Evolutionary conservation across 2,888 invertebrate genomes (phyloP).

Genomic region (Cantharis rustica): DNA sequence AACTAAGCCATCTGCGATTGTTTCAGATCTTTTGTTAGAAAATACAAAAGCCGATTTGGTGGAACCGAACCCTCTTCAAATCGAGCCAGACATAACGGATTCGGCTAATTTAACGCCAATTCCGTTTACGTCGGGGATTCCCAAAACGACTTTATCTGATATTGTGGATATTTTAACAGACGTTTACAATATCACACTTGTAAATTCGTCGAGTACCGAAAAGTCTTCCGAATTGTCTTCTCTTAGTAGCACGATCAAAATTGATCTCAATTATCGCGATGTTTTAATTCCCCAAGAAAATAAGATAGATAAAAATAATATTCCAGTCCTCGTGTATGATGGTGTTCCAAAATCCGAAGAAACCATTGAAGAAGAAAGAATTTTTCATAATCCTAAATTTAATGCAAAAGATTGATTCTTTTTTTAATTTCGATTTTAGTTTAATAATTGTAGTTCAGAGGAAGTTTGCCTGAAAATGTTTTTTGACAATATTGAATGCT

Average conservation of each 20-base stretch:
- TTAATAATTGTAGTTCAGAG: not conserved
- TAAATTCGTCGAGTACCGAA: not conserved
- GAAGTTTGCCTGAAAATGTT: not conserved
- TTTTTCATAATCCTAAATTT: slow-evolving; percentile 6
- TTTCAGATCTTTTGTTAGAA: not conserved
- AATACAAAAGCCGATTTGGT: not conserved
- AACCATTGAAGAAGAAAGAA: not conserved
- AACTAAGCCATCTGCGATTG: not conserved
- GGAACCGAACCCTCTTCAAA: slow-evolving; percentile 3
- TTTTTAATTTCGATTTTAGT: too few species aligned
- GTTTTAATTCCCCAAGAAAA: not conserved
- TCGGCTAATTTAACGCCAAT: not conserved
- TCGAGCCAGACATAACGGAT: not conserved
- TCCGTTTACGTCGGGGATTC: slow-evolving; percentile 6
- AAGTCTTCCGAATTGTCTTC: not conserved
- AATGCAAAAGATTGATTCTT: not conserved
- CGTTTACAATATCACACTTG: slow-evolving; percentile 5
- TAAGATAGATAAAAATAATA: not conserved
- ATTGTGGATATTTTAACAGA: slow-evolving; percentile 9
- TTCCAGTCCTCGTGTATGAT: not conserved
- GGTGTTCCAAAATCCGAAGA: not conserved
- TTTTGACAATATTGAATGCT: not conserved
- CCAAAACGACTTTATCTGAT: slow-evolving; percentile 8
- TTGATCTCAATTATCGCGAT: not conserved
- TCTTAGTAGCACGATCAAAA: not conserved